A percentile compares a stretch with the other conserved stretches of the same genome.
Conservation (phyloP, 2,113 vertebrate genomes). For the Chauna torquata region DNA sequence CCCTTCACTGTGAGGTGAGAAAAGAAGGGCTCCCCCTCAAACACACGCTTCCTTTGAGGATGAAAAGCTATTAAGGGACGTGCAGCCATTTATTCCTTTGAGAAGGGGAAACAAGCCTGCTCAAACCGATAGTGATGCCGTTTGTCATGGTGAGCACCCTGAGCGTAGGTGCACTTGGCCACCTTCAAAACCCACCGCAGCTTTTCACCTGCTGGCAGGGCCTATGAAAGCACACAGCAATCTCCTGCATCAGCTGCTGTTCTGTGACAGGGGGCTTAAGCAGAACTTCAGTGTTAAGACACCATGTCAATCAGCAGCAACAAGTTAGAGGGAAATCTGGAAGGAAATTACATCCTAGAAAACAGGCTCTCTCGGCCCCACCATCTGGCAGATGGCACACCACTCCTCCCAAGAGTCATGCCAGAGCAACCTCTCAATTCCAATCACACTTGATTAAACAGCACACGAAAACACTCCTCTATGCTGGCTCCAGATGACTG, state of each 20-base stretch:
- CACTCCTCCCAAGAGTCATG: neutral
- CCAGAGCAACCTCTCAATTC: neutral
- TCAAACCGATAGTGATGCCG: neutral
- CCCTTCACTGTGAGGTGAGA: neutral
- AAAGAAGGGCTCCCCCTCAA: neutral
- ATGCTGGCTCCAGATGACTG: neutral
- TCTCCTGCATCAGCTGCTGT: neutral
- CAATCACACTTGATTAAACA: neutral
- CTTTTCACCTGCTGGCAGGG: neutral
- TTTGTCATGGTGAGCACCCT: neutral
- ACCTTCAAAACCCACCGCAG: rapidly evolving
- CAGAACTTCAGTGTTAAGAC: neutral
- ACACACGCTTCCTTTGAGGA: neutral
- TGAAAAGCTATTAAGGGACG: neutral
- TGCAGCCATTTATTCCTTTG: neutral
- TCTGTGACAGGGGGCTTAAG: neutral
- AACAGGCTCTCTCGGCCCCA: neutral
- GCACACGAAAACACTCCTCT: neutral
- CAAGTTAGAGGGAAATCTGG: neutral
- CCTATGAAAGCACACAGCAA: neutral
- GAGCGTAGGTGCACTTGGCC: neutral
- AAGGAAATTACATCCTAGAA: neutral
- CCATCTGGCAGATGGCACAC: neutral
- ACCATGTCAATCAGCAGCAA: neutral
- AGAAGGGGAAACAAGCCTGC: neutral